A percentile compares a stretch with the other conserved stretches of the same genome.
Evolutionary conservation across 2,888 invertebrate genomes (phyloP).

Genomic region (Strigamia maritima): DNA sequence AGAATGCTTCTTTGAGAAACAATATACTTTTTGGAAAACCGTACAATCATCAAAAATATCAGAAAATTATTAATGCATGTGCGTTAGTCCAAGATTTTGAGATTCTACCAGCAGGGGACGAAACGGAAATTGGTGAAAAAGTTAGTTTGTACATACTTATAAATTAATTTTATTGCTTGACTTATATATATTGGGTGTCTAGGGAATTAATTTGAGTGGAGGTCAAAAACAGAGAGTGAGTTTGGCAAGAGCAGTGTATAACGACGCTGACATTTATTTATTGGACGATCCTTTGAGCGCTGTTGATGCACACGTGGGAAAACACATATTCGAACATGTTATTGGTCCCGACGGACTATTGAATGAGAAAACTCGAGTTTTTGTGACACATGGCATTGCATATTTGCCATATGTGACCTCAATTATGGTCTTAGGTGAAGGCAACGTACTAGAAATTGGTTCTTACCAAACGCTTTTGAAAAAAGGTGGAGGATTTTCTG

Average conservation of each 20-base stretch:
- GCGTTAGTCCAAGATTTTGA: slow-evolving; percentile 57
- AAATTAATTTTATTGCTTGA: background rate
- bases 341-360: slow-evolving; percentile 56
- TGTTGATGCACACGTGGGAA: slow-evolving; percentile 54
- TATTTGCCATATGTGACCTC: slow-evolving; percentile 86
- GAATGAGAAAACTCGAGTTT: slow-evolving; percentile 67
- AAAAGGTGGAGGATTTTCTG: slow-evolving; percentile 63
- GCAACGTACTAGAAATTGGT: slow-evolving; percentile 82
- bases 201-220: slow-evolving; percentile 67
- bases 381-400: slow-evolving; percentile 94
- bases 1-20: slow-evolving; percentile 56
- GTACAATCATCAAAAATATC: slow-evolving; percentile 48
- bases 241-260: slow-evolving; percentile 54
- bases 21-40: slow-evolving; percentile 57
- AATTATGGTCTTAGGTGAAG: slow-evolving; percentile 83
- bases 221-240: slow-evolving; percentile 55
- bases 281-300: slow-evolving; percentile 60
- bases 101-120: slow-evolving; percentile 57
- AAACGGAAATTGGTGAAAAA: slow-evolving; percentile 61
- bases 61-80: slow-evolving; percentile 51
- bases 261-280: slow-evolving; percentile 54
- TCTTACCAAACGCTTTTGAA: slow-evolving; percentile 83
- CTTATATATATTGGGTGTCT: background rate
- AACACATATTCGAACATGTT: slow-evolving; percentile 57
- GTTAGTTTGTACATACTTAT: slow-evolving; percentile 50